Percentiles rank a stretch among this genome's conserved stretches.
Conservation (phyloP, 2,113 vertebrate species). For the Notechis scutatus region DNA sequence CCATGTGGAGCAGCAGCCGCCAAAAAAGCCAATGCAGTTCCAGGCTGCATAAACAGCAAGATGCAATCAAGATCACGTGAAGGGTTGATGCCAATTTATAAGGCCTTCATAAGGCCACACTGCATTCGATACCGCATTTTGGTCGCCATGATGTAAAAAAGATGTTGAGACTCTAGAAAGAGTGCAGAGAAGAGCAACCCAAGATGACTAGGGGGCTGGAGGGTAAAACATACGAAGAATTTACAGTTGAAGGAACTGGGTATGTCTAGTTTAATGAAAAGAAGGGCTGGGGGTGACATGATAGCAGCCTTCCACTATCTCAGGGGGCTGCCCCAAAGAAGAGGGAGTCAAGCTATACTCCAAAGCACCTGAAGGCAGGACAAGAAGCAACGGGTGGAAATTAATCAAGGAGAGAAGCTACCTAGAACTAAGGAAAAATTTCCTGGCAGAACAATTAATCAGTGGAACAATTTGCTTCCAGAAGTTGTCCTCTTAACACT, state of each 20-base stretch:
- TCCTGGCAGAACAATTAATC: not conserved
- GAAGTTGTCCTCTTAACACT: not conserved
- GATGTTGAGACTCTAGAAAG: not conserved
- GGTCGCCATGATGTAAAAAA: not conserved
- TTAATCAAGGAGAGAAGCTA: not conserved
- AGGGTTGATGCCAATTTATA: not conserved
- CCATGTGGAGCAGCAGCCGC: too few relatives aligned
- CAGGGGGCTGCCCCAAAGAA: not conserved
- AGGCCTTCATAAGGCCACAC: too few relatives aligned
- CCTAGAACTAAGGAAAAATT: not conserved
- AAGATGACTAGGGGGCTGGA: not conserved
- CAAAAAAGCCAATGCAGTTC: not conserved
- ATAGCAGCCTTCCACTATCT: not conserved
- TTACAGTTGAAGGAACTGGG: not conserved
- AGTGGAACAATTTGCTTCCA: not conserved
- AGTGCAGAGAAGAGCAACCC: not conserved
- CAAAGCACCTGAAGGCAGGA: not conserved
- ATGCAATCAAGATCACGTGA: not conserved
- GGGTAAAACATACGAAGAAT: not conserved
- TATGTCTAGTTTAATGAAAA: not conserved
- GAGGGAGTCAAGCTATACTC: not conserved
- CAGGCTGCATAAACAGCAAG: not conserved
- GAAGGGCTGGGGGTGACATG: not conserved
- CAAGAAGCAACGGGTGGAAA: not conserved
- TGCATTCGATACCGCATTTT: too few relatives aligned